Conservation (phyloP, 2,797 vertebrate species). For the Decapterus maruadsi region DNA sequence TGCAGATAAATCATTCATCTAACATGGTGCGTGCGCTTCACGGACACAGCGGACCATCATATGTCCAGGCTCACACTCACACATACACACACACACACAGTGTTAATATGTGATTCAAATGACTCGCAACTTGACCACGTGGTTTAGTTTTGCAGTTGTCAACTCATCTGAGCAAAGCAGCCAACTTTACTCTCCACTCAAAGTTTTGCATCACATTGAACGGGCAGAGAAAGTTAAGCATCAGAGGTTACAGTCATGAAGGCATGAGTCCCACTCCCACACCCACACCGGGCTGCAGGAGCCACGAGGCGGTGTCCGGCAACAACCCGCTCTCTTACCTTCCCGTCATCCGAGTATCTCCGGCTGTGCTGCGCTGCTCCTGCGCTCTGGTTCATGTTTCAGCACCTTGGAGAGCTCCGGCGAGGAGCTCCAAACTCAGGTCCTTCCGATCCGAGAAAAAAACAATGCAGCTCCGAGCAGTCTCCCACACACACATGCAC, state of each 20-base stretch:
- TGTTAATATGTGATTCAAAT: not conserved
- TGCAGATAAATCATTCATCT: constrained; percentile 50
- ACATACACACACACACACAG: not conserved
- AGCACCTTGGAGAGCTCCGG: constrained; percentile 78
- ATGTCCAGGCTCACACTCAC: not conserved
- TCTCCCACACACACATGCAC: not conserved
- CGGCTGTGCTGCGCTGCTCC: constrained; percentile 86
- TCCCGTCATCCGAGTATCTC: constrained; percentile 65
- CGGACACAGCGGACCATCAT: not conserved
- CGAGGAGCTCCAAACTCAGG: not conserved
- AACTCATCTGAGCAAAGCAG: constrained; percentile 11
- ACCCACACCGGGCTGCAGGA: too few relatives aligned
- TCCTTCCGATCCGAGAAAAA: not conserved
- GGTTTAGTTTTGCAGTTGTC: not conserved
- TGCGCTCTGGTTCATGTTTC: constrained; percentile 92
- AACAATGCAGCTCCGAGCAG: not conserved
- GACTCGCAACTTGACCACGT: constrained; percentile 35
- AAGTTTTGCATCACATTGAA: not conserved
- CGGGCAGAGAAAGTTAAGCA: not conserved
- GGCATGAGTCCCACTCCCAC: not conserved
- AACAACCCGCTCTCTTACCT: constrained; percentile 58
- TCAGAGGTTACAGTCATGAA: too few relatives aligned
- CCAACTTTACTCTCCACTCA: constrained; percentile 28
- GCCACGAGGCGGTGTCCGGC: too few relatives aligned
- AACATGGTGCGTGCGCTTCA: constrained; percentile 10